Conservation (phyloP, 2,888 invertebrate genomes). For the Tetragonula carbonaria region DNA sequence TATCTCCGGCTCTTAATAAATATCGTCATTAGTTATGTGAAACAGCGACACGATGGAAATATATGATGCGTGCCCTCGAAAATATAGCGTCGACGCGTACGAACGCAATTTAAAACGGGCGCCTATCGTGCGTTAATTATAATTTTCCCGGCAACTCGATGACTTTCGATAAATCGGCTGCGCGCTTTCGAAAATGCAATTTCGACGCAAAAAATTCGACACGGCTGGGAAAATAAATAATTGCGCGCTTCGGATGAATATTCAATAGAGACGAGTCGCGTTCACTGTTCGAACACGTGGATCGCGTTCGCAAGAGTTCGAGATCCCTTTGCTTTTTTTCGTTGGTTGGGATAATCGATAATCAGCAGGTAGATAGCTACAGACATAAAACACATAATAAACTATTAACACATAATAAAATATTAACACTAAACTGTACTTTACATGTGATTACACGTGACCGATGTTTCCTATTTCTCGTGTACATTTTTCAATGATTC, state of each 20-base stretch:
- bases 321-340: constrained; percentile 8
- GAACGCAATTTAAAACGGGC: constrained; percentile 27
- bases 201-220: constrained; percentile 31
- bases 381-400: too few species aligned
- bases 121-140: constrained; percentile 25
- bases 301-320: constrained; percentile 18
- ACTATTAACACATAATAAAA: too few species aligned
- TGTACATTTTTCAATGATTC: too few species aligned
- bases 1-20: constrained; percentile 2
- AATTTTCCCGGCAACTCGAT: constrained; percentile 26
- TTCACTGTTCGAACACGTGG: constrained; percentile 22
- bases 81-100: not conserved
- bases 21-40: not conserved
- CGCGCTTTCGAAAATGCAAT: constrained; percentile 19
- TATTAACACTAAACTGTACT: too few species aligned
- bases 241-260: constrained; percentile 53
- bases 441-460: too few species aligned
- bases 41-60: constrained; percentile 1
- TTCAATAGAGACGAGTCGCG: constrained; percentile 49
- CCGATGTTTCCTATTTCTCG: too few species aligned
- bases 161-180: constrained; percentile 36
- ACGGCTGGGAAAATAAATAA: constrained; percentile 47
- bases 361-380: not conserved
- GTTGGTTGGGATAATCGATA: constrained; percentile 57
- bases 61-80: not conserved